phyloP scores from a whole-genome alignment of 2,888 invertebrate species.

The Nephrotoma appendiculata region DNA sequence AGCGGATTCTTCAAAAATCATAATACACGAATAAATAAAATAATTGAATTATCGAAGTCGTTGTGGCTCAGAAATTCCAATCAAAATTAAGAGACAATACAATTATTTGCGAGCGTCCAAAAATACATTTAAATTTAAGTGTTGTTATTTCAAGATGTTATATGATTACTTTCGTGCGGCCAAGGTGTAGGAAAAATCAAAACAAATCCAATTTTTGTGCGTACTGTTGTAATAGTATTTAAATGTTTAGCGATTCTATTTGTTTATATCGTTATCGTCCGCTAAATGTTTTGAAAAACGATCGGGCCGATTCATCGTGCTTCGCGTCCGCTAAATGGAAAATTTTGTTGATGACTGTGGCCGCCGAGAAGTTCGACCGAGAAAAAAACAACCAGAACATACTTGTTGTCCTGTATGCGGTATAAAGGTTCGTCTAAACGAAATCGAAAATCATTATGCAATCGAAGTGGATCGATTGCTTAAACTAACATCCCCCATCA shows the following conservation, averaged over 20 bases:
- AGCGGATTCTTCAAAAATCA: not conserved
- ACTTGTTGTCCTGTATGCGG: conserved; percentile 84
- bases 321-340: conserved; percentile 8
- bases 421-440: conserved; percentile 63
- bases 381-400: conserved; percentile 48
- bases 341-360: conserved; percentile 12
- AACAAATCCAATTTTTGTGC: not conserved
- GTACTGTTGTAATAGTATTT: not conserved
- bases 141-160: not conserved
- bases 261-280: not conserved
- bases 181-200: not conserved
- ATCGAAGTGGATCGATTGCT: conserved; percentile 63
- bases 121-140: not conserved
- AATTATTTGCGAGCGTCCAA: not conserved
- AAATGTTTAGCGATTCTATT: not conserved
- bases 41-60: not conserved
- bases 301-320: not conserved
- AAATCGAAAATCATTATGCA: conserved; percentile 68
- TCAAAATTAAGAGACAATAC: not conserved
- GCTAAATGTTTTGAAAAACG: not conserved
- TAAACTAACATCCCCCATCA: conserved; percentile 33
- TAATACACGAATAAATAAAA: not conserved
- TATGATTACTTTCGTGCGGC: not conserved
- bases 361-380: conserved; percentile 31
- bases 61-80: not conserved